These are phyloP conservation scores for Ridgeia piscesae DNA, from an alignment of 1,140 invertebrate species.

Conservation along the genomic window DNA sequence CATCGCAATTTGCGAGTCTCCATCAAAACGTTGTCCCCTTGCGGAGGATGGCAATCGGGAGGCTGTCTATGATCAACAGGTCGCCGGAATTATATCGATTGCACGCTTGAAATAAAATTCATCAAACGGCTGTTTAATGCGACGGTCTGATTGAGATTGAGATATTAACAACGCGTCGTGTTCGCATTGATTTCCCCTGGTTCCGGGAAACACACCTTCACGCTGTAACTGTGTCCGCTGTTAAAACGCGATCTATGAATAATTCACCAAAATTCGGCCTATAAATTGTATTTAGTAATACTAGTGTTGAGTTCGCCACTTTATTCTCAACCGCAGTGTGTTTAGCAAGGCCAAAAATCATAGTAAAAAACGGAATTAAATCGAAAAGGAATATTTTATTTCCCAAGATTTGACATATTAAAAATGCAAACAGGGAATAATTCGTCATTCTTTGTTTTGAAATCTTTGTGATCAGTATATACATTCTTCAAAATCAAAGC, in stretches of 20 bases:
- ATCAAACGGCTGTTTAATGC: background rate
- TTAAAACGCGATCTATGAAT: background rate
- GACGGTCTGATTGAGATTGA: background rate
- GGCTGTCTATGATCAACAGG: background rate
- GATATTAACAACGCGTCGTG: background rate
- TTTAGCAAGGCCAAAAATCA: background rate
- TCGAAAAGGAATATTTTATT: background rate
- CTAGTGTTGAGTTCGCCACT: background rate
- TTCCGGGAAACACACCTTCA: background rate
- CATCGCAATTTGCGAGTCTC: background rate
- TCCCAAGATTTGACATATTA: background rate
- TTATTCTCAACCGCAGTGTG: too few relatives aligned
- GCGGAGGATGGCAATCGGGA: background rate
- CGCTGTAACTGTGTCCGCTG: background rate
- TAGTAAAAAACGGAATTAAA: background rate
- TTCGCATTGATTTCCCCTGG: background rate
- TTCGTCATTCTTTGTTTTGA: too few relatives aligned
- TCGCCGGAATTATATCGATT: too few relatives aligned
- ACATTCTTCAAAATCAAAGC: too few relatives aligned
- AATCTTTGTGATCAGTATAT: too few relatives aligned
- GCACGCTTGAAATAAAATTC: background rate
- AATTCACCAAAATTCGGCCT: background rate
- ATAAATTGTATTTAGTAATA: background rate
- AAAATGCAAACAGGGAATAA: too few relatives aligned
- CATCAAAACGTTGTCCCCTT: background rate